A percentile compares a stretch with the other conserved stretches of the same genome.
phyloP scores from a whole-genome alignment of 2,113 vertebrate species.

The Geococcyx californianus region DNA sequence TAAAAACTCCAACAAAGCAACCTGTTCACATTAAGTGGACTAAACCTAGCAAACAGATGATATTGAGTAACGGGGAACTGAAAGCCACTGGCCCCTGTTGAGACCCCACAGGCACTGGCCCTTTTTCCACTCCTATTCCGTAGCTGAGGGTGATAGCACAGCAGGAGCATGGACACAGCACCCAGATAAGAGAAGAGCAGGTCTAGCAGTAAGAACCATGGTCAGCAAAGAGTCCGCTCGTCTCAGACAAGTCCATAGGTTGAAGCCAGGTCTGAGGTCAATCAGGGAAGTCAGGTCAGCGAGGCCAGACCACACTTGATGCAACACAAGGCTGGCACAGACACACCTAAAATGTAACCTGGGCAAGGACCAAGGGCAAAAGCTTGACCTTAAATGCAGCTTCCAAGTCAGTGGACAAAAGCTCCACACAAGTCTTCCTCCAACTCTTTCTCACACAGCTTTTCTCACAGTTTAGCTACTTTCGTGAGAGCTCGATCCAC shows the following conservation, averaged over 20 bases:
- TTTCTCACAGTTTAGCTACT: not conserved
- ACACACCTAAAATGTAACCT: not conserved
- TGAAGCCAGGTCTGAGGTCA: not conserved
- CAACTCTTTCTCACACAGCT: not conserved
- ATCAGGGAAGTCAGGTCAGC: not conserved
- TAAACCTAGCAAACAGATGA: not conserved
- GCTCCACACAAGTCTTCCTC: not conserved
- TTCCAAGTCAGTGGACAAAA: not conserved
- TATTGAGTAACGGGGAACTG: not conserved
- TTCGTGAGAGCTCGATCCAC: not conserved
- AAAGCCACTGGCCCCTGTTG: not conserved
- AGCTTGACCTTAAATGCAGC: not conserved
- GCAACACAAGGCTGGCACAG: not conserved
- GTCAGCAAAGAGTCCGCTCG: not conserved
- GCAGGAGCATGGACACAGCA: not conserved
- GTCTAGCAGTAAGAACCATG: accelerated
- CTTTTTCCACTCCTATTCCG: not conserved
- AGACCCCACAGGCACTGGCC: not conserved
- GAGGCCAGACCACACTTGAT: not conserved
- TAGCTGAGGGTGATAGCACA: not conserved
- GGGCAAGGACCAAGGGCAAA: not conserved
- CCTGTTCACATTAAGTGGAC: not conserved
- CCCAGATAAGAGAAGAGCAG: not conserved
- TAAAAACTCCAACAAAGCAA: not conserved
- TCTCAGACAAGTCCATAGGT: not conserved